These are phyloP conservation scores for Pedionomus torquatus DNA, from an alignment of 2,113 vertebrate species.

Conservation along the genomic window DNA sequence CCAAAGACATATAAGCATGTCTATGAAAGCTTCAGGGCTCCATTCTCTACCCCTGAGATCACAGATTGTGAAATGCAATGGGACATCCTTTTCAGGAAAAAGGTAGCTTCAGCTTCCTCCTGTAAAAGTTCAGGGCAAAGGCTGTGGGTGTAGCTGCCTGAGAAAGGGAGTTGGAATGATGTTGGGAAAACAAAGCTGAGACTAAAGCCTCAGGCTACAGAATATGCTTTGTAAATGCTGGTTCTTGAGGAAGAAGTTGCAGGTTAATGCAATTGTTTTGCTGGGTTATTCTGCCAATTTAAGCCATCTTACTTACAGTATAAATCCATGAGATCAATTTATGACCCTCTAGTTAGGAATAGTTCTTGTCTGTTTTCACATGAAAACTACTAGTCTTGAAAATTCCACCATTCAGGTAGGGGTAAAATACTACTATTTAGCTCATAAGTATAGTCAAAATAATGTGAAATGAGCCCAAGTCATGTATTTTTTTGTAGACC, in stretches of 20 bases:
- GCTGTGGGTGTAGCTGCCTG: background rate
- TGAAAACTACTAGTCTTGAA: background rate
- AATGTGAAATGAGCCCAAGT: background rate
- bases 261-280: background rate
- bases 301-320: background rate
- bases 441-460: background rate
- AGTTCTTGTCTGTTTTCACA: background rate
- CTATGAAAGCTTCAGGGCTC: background rate
- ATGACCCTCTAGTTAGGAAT: background rate
- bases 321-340: background rate
- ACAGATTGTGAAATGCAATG: background rate
- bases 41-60: background rate
- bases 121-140: background rate
- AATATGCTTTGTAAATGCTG: background rate
- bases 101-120: background rate
- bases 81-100: background rate
- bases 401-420: background rate
- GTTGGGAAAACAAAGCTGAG: background rate
- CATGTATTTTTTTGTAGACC: background rate
- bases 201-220: background rate
- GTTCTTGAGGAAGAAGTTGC: background rate
- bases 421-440: background rate
- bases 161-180: background rate
- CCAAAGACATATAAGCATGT: background rate
- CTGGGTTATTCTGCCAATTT: background rate